Conservation (phyloP, 2,113 vertebrate genomes). For the Centropus unirufus region DNA sequence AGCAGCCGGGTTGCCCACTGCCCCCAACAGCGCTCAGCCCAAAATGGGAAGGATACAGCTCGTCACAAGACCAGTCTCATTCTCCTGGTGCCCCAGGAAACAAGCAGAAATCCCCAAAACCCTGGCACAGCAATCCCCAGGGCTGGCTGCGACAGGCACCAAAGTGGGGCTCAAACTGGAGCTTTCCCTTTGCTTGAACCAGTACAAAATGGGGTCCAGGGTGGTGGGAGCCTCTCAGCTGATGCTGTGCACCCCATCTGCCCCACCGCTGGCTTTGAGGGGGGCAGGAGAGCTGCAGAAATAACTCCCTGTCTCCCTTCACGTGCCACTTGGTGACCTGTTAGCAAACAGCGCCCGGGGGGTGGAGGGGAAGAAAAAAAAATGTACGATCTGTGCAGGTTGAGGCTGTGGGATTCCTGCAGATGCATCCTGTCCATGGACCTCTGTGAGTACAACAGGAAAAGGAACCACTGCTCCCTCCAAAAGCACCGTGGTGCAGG, state of each 20-base stretch:
- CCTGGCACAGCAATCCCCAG: background rate
- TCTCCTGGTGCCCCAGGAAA: background rate
- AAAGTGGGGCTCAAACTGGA: background rate
- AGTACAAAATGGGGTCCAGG: background rate
- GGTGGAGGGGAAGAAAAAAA: conserved; percentile 52
- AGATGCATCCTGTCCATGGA: conserved; percentile 76
- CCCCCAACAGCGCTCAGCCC: background rate
- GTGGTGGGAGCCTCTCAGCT: background rate
- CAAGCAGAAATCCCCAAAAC: background rate
- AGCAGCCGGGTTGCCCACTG: background rate
- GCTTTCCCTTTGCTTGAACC: background rate
- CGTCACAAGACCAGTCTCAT: background rate
- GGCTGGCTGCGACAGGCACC: background rate
- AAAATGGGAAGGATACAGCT: background rate
- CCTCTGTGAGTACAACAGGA: conserved; percentile 71
- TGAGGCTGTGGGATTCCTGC: conserved; percentile 74
- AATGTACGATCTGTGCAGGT: conserved; percentile 64
- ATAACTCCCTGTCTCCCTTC: background rate
- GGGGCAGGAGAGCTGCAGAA: background rate
- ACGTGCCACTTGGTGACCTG: background rate
- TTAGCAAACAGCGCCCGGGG: background rate
- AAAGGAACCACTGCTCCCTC: conserved; percentile 67
- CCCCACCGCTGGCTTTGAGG: accelerated
- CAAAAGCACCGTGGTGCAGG: background rate
- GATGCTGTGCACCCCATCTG: background rate